Evolutionary conservation across 2,888 invertebrate species (phyloP), one percentile per base, ranked within the genome.

Genomic region (Caenorhabditis wallacei): DNA sequence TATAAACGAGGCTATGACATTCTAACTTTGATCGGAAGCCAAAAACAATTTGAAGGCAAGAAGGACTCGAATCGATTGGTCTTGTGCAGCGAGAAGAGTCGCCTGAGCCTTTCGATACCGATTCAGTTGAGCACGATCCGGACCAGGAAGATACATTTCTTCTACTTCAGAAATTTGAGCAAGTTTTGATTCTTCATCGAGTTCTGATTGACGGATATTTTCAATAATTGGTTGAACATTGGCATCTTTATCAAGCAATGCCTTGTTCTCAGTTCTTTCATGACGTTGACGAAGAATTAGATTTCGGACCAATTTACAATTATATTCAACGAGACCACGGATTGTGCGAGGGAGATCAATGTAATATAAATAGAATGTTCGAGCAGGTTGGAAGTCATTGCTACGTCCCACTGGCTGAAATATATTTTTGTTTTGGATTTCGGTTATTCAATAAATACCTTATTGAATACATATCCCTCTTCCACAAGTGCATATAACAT

Each of bases 401-500:
- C 94, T 46, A 76, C 92, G 93, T 5, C 93, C 92, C 7, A 93
- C 87, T 78, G 93, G 93, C 93, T 93, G 86, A 43, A 89, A 85
- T n/a, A 37, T 5, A 13, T 22, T 22, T 40, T 11, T 1, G 20
- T 57, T 1, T 30, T 0, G n/a, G n/a, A 30, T 57, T 22, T 18
- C 13, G 8, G 13, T n/a, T n/a, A 40, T 8, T 48, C 20, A 35
- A 57, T 35, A 35, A 35, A 26, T 22, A 80, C 75, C 71, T 82
- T 80, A 11, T 68, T 80, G 46, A 84, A 84, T 30, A 94, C 89
- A 87, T 94, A 94, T 92, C 95, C 95, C 90, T 97, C 96, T 92
- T 96, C 95, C 63, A 96, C 93, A 85, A 98, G 93, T 87, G 94
- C 95, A 92, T 97, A 97, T 0, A 96, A 95, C 16, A 97, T 93